Base-by-base conservation (phyloP, 2,113 vertebrate species). In the Bujurquina vittata region DNA sequence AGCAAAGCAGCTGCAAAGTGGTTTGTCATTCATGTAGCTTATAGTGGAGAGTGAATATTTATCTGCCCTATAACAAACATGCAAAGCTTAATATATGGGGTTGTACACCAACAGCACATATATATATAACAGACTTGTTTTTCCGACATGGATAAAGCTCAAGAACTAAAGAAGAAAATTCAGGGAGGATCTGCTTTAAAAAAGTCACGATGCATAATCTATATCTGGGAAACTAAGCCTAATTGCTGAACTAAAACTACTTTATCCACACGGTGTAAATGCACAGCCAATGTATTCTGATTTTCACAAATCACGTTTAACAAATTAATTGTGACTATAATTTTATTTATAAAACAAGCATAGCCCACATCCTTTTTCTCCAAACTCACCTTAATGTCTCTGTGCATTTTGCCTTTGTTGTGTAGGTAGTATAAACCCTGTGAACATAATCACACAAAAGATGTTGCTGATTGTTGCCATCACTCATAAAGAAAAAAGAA, bases 371-470 rank as follows among this genome's bases (percentile, higher is more conserved):
- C 65, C 43, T 18, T 49, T 49, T 46, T 5, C 23, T 62, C 31
- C 56, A 80, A 52, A 77, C 92, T 92, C 88, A 96, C 96, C 95
- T 96, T 96, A 55, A 96, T 96, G 81, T 96, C 96, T 94, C 96
- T 94, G 94, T 96, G 96, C 95, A 96, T 96, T 91, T 96, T 96
- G 84, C 95, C 93, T 90, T 96, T 96, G 80, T 87, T 96, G 81
- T 96, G 96, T 55, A 96, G 94, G 86, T 96, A 96, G 86, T 95
- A 95, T 59, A 96, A 92, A 89, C 96, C 96, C 96, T 96, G 90
- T 1, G 75, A 91, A 86, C 10, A 88, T 0, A 90, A 63, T 9
- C 29, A 87, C 14, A 82, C 4, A 56, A 29, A 14, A 52, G 17
- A 73, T 5, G 2, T 87, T 1, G 85, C 11, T 31, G 22, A 11